Conservation (phyloP, 2,113 vertebrate genomes). For the Odocoileus hemionus region DNA sequence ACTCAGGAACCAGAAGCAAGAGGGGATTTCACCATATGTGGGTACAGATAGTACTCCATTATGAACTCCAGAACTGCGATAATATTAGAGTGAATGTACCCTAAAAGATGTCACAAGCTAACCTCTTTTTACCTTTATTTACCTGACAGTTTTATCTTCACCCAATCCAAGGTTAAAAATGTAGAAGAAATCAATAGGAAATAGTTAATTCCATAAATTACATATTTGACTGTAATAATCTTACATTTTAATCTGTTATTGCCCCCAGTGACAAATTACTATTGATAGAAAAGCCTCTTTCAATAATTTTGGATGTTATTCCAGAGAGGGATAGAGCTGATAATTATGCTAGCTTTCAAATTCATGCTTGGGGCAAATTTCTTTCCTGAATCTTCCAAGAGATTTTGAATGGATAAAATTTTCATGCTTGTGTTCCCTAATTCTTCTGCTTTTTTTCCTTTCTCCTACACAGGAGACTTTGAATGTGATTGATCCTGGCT, state of each 20-base stretch:
- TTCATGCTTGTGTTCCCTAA: conserved; percentile 3
- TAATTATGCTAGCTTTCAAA: conserved; percentile 37
- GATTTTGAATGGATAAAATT: background rate
- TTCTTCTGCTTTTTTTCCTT: background rate
- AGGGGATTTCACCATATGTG: background rate
- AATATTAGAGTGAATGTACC: background rate
- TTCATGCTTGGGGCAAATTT: conserved; percentile 12
- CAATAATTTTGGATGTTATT: conserved; percentile 34
- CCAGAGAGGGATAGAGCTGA: background rate
- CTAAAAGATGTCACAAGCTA: background rate
- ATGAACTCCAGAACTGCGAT: background rate
- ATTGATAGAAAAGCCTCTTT: conserved; percentile 49
- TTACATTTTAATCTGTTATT: conserved; percentile 44
- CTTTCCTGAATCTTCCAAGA: conserved; percentile 20
- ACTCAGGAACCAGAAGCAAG: background rate
- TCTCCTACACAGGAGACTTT: conserved; percentile 82
- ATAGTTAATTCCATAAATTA: conserved; percentile 24
- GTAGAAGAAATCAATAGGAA: conserved; percentile 32
- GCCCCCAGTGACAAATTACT: conserved; percentile 53
- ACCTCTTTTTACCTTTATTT: background rate
- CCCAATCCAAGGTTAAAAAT: background rate
- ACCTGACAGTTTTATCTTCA: background rate
- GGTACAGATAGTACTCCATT: background rate
- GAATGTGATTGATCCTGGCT: conserved; percentile 88
- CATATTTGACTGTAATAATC: background rate